A percentile compares a stretch with the other conserved stretches of the same genome.
phyloP scores from a whole-genome alignment of 2,113 vertebrate species.

The Accipiter virgatus region DNA sequence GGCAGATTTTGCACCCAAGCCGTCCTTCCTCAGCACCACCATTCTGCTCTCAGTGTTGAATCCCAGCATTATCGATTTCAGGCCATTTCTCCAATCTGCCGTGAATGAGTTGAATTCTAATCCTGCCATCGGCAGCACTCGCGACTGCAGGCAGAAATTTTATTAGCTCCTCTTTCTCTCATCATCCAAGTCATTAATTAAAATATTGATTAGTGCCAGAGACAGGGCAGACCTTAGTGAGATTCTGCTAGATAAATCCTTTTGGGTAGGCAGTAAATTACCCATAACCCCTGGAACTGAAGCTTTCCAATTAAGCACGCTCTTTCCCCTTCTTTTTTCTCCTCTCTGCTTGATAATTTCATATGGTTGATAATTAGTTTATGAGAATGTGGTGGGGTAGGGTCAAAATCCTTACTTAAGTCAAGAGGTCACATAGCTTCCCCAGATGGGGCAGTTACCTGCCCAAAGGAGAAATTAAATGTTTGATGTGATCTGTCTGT shows the following conservation, averaged over 20 bases:
- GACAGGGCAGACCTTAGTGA: not conserved
- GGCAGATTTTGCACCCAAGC: not conserved
- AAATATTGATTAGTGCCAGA: conserved; percentile 18
- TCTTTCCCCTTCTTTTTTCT: not conserved
- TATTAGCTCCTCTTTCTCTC: not conserved
- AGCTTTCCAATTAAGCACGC: not conserved
- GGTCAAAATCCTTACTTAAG: not conserved
- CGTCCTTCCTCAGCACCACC: not conserved
- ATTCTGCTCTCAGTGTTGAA: fast-evolving
- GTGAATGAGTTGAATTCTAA: not conserved
- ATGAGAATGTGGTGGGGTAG: not conserved
- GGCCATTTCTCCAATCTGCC: not conserved
- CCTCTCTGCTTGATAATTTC: not conserved
- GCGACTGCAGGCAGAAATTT: fast-evolving
- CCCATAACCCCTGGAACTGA: not conserved
- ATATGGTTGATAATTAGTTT: not conserved
- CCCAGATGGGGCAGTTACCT: not conserved
- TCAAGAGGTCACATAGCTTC: not conserved
- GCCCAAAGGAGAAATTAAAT: not conserved
- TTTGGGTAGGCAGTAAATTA: not conserved
- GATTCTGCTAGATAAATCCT: not conserved
- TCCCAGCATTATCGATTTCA: not conserved
- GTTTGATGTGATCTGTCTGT: not conserved
- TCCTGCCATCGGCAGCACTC: not conserved
- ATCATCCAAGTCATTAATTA: not conserved